phyloP scores from a whole-genome alignment of 2,888 invertebrate species.

The Cyaniris semiargus region DNA sequence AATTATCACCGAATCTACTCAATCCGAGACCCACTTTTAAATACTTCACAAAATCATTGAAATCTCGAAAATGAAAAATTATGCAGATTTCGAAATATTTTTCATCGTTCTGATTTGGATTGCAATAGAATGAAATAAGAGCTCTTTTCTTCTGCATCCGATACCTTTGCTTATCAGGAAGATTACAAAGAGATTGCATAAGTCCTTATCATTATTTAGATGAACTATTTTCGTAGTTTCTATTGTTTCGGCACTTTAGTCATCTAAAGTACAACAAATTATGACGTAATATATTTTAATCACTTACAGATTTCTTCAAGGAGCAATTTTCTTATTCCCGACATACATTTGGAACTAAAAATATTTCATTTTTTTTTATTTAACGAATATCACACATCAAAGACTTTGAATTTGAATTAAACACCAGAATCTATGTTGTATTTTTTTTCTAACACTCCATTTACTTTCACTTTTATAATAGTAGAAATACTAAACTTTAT shows the following conservation, averaged over 20 bases:
- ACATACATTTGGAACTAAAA: no score
- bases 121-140: not conserved
- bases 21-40: not conserved
- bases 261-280: not conserved
- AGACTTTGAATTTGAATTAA: no score
- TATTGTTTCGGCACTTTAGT: slow-evolving; percentile 38
- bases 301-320: not conserved
- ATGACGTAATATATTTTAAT: not conserved
- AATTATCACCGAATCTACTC: not conserved
- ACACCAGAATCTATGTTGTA: not conserved
- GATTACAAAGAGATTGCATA: slow-evolving; percentile 49
- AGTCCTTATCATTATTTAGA: slow-evolving; percentile 43
- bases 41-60: slow-evolving; percentile 16
- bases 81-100: slow-evolving; percentile 23
- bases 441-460: not conserved
- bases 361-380: no score
- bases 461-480: not conserved
- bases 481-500: not conserved
- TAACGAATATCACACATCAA: no score
- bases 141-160: not conserved
- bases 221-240: slow-evolving; percentile 41
- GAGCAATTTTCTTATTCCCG: no score
- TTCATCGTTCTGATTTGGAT: not conserved
- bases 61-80: slow-evolving; percentile 10
- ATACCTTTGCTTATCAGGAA: slow-evolving; percentile 44